Base-by-base conservation (phyloP, 2,888 invertebrate genomes). In the Heliconius cydno region DNA sequence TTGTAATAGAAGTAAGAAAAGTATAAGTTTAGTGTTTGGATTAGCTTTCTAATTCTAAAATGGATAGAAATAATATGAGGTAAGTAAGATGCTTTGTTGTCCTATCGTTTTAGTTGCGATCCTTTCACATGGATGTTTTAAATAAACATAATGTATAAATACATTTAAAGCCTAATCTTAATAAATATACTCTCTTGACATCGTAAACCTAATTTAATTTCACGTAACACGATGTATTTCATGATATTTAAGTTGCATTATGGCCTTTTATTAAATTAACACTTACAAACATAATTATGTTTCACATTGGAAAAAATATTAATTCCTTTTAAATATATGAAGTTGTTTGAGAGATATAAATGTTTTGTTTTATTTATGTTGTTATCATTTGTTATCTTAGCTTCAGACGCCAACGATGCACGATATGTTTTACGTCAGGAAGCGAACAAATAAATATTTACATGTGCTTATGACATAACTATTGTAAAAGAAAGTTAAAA, bases 41-140 rank as follows among this genome's bases (percentile, higher is more conserved):
- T 77, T 75, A 67, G 38, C 67, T 73, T 76, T 81, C 77, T 80
- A 76, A 81, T 79, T 65, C 71, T 71, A 83, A 84, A 78, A 84
- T 84, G 84, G 84, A 84, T 82, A 84, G 84, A 82, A 84, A 84
- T 83, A 83, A 83, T 83, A 82, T 94, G 93, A 94, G 95, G 95
- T 94, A 87, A 90, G 93, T 86, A 87, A 90, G 93, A 86, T 85
- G 84, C 85, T 86, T 86, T 86, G 86, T 88, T 88, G 85, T 88
- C 85, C 87, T 88, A 89, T 90, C 85, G 85, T 85, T 87, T 83
- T 83, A 80, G 82, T 82, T 83, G 76, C 79, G 75, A 83, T 82
- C 86, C 87, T 88, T 88, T 88, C 87, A 85, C 87, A 84, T 68
- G 63, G n/a, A 71, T 84, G 83, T 70, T 63, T 74, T 82, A 80